Evolutionary conservation across 2,113 vertebrate species (phyloP).

Genomic region (Harpagus bidentatus): DNA sequence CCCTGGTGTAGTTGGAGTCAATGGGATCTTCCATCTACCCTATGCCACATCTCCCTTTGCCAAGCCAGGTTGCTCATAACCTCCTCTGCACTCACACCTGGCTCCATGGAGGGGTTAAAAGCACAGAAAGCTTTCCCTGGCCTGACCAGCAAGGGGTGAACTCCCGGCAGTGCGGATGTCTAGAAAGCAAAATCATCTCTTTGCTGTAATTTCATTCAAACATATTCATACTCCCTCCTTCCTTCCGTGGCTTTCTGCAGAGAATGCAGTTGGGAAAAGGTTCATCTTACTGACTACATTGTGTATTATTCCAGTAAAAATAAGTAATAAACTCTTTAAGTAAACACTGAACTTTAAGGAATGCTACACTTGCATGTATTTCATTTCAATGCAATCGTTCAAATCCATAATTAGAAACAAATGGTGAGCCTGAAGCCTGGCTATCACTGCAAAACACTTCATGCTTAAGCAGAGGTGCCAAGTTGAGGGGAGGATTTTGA

Average conservation of each 20-base stretch:
- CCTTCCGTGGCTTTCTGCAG: slow-evolving; percentile 3
- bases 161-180: background rate
- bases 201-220: slow-evolving; percentile 48
- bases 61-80: background rate
- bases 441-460: background rate
- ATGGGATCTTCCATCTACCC: background rate
- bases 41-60: background rate
- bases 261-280: slow-evolving; percentile 12
- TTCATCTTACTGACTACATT: slow-evolving; percentile 40
- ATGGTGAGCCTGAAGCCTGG: background rate
- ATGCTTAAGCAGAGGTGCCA: background rate
- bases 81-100: background rate
- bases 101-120: background rate
- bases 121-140: background rate
- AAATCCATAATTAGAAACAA: slow-evolving; percentile 56
- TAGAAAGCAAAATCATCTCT: slow-evolving; percentile 30
- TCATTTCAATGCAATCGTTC: slow-evolving; percentile 21
- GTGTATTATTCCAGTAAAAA: slow-evolving; percentile 58
- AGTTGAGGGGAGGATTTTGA: background rate
- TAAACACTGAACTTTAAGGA: slow-evolving; percentile 47
- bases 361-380: slow-evolving; percentile 46
- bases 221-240: background rate
- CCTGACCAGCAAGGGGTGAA: background rate
- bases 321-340: slow-evolving; percentile 61
- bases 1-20: accelerated